Evolutionary conservation across 2,797 vertebrate genomes (phyloP).

Genomic region (Paguma larvata): DNA sequence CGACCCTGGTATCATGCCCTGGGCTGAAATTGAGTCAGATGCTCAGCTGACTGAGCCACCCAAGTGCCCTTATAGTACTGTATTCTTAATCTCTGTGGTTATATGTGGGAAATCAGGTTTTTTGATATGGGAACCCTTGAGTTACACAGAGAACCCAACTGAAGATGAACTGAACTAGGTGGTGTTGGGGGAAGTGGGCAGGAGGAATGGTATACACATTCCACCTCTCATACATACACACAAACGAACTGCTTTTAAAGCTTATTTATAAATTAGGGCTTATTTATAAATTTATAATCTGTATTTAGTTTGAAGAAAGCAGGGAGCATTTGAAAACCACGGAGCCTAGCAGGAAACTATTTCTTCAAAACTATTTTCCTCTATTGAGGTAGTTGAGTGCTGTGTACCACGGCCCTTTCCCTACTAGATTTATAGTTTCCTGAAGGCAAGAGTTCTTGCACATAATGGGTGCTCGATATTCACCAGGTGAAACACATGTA

Average conservation of each 20-base stretch:
- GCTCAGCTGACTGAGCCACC: no score
- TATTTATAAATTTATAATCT: neutral
- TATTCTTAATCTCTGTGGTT: neutral
- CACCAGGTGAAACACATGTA: neutral
- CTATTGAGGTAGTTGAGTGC: neutral
- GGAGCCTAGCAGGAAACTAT: neutral
- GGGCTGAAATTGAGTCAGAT: no score
- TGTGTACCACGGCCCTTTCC: neutral
- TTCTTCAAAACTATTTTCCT: slow-evolving; percentile 26
- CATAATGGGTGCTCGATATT: neutral
- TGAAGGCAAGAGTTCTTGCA: slow-evolving; percentile 56
- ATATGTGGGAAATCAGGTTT: neutral
- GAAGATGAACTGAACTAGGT: neutral
- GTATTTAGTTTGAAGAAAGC: neutral
- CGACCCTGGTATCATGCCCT: no score
- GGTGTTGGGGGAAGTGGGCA: neutral
- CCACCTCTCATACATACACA: neutral
- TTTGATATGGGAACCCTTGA: neutral
- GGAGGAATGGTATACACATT: neutral
- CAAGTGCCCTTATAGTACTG: neutral
- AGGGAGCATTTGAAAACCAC: neutral
- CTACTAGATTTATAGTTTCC: neutral
- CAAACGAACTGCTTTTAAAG: neutral
- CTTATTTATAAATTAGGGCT: slow-evolving; percentile 12
- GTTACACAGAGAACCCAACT: neutral